Evolutionary conservation across 2,113 vertebrate genomes (phyloP).

Genomic region (Nesoenas mayeri): DNA sequence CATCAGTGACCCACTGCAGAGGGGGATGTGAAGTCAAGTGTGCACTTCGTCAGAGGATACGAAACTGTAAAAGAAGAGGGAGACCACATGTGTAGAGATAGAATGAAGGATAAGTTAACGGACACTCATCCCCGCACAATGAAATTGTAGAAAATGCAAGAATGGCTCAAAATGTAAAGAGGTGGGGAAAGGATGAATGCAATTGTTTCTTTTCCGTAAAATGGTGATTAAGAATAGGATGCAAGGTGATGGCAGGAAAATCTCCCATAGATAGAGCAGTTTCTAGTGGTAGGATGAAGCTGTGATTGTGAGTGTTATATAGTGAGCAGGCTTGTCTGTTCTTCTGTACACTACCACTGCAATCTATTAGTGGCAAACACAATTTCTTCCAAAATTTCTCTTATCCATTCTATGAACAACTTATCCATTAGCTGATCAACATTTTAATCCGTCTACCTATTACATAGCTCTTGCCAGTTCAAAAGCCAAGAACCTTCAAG

Average conservation of each 20-base stretch:
- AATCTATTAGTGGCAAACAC: not conserved
- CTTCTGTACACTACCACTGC: not conserved
- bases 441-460: not conserved
- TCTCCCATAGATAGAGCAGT: not conserved
- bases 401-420: not conserved
- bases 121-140: not conserved
- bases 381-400: not conserved
- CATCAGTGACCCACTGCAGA: not conserved
- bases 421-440: not conserved
- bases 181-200: not conserved
- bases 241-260: not conserved
- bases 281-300: not conserved
- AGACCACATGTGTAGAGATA: not conserved
- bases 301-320: not conserved
- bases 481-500: not conserved
- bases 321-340: not conserved
- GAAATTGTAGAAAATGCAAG: not conserved
- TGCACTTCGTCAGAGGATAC: not conserved
- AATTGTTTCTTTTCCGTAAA: not conserved
- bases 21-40: not conserved
- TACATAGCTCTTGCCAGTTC: accelerated
- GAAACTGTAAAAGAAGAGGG: not conserved
- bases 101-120: not conserved
- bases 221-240: not conserved
- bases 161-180: not conserved